Conservation (phyloP, 2,888 invertebrate genomes). For the Nasonia oneida region DNA sequence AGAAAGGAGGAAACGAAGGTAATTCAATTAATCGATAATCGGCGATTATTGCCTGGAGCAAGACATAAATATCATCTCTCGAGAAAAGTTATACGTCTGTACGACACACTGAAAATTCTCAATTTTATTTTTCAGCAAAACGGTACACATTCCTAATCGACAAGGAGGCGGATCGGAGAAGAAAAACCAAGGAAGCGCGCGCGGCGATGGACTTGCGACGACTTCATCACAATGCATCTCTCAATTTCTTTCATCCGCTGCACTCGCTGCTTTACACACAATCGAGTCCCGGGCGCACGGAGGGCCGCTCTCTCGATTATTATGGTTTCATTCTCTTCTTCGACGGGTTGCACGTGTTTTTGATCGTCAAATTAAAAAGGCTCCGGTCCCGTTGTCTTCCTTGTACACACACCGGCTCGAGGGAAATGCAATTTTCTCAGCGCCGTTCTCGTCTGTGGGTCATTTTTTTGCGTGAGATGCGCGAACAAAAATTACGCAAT, state of each 20-base stretch:
- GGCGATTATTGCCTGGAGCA: not conserved
- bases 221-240: constrained; percentile 23
- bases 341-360: too few species aligned
- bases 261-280: constrained; percentile 44
- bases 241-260: constrained; percentile 31
- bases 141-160: constrained; percentile 2
- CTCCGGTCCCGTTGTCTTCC: constrained; percentile 33
- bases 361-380: constrained; percentile 40
- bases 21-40: constrained; percentile 32
- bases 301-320: constrained; percentile 34
- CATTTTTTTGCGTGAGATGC: not conserved
- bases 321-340: constrained; percentile 31
- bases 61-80: not conserved
- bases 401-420: not conserved
- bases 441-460: not conserved
- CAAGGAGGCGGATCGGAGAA: not conserved
- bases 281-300: constrained; percentile 11
- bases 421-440: constrained; percentile 23
- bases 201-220: constrained; percentile 34
- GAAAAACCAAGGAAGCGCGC: not conserved
- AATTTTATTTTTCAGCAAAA: not conserved
- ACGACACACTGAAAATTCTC: too few species aligned
- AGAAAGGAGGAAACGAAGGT: constrained; percentile 29
- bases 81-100: too few species aligned
- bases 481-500: not conserved